Evolutionary conservation across 2,113 vertebrate genomes (phyloP), one percentile per base, ranked within the genome.

Genomic region (Pelecanoides urinatrix): DNA sequence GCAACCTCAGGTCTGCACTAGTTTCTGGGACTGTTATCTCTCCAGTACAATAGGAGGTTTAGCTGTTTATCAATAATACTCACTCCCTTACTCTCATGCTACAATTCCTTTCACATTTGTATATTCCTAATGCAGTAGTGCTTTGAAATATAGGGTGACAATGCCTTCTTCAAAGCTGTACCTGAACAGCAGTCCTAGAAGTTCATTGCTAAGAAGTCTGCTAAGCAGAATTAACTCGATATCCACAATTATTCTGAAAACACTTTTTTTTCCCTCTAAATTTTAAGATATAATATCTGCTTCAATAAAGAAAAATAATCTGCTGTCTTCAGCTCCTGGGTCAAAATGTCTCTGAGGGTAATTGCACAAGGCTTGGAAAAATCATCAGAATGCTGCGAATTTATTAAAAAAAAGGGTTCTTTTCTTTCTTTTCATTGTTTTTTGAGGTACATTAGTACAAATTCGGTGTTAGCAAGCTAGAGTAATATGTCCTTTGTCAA

Each of bases 101-200:
- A 36, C 21, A 84, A 66, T 53, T 80, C 10, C 5, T 72, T 63
- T 63, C 15, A 49, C 5, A 25, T 7, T 25, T 0, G 0, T 21
- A 9, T 81, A 16, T n/a, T 44, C 9, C 18, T 63, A 50, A 73
- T 7, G 17, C 10, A 58, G 6, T 34, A 72, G 19, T 44, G 14
- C 11, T 73, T 27, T 66, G 27, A 85, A 49, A 59, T n/a, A 53
- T 1, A 59, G 2, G 5, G 13, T 45, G 45, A 23, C 3, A 49
- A 63, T 45, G 7, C 2, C 17, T 47, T 50, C 26, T 80, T 53
- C 50, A 38, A 36, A 67, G 5, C 15, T 59, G 10, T 34, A 50
- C 21, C 19, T 65, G 36, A 81, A 70, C 4, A 45, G 25, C 27
- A 84, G 18, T 16, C 30, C n/a, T 44, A 42, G 22, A 65, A 72